Percentiles rank a stretch among this genome's conserved stretches.
Conservation (phyloP, 2,888 invertebrate species). For the Sesamia inferens region DNA sequence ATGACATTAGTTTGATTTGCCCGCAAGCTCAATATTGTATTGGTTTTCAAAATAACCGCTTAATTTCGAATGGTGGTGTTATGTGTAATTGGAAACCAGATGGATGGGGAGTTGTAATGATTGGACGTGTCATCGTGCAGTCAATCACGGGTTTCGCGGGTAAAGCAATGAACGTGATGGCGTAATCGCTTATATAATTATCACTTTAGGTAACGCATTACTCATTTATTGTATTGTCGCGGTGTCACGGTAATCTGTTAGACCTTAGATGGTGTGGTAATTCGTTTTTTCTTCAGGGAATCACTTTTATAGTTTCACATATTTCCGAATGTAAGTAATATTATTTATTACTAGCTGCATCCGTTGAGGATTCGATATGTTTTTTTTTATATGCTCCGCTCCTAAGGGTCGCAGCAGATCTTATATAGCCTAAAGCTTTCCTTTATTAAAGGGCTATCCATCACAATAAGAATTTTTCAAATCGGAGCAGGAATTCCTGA, state of each 20-base stretch:
- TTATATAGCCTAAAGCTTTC: too few relatives aligned
- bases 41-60: conserved; percentile 14
- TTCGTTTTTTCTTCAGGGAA: background rate
- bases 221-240: conserved; percentile 3
- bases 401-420: too few relatives aligned
- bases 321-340: background rate
- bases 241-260: conserved; percentile 7
- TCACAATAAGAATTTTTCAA: too few relatives aligned
- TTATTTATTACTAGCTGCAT: background rate
- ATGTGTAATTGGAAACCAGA: conserved; percentile 35
- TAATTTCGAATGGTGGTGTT: conserved; percentile 24
- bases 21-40: background rate
- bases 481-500: too few relatives aligned
- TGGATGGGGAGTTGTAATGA: conserved; percentile 37
- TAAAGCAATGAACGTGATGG: conserved; percentile 46
- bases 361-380: too few relatives aligned
- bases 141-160: conserved; percentile 35
- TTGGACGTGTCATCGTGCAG: conserved; percentile 41
- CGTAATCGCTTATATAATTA: conserved; percentile 44
- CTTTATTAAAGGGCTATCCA: too few relatives aligned
- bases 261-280: background rate
- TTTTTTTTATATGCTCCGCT: too few relatives aligned
- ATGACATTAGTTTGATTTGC: background rate
- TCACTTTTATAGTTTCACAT: background rate
- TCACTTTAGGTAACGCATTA: conserved; percentile 22